phyloP scores from a whole-genome alignment of 2,888 invertebrate genomes.

The Celastrina argiolus region DNA sequence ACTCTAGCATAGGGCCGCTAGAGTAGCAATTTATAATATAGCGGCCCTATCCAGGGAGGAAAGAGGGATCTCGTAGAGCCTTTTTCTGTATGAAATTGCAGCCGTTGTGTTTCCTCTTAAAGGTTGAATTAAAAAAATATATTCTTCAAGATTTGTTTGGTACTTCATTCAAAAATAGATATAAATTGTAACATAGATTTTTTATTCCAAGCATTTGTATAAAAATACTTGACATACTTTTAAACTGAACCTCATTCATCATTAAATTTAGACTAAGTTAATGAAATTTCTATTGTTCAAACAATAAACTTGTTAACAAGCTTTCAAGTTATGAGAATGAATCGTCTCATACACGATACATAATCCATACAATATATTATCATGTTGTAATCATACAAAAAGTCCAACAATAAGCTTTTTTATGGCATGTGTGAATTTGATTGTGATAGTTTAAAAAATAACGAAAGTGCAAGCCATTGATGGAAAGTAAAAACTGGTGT shows the following conservation, averaged over 20 bases:
- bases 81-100: too few relatives aligned
- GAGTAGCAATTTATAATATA: too few relatives aligned
- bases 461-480: constrained; percentile 11
- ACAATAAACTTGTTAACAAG: not conserved
- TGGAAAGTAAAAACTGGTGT: constrained; percentile 18
- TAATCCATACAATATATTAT: not conserved
- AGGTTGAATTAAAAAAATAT: too few relatives aligned
- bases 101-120: too few relatives aligned
- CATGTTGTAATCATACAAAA: not conserved
- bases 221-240: not conserved
- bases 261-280: not conserved
- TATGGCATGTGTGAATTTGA: constrained; percentile 9
- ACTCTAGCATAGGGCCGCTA: too few relatives aligned
- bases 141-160: too few relatives aligned
- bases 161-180: too few relatives aligned
- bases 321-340: not conserved
- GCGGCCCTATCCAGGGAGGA: too few relatives aligned
- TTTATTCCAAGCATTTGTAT: not conserved
- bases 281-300: not conserved
- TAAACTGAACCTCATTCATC: too few relatives aligned
- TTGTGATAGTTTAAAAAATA: constrained; percentile 14
- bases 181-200: too few relatives aligned
- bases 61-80: too few relatives aligned
- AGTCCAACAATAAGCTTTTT: not conserved
- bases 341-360: not conserved